Evolutionary conservation across 2,888 invertebrate genomes (phyloP).

Genomic region (Therioaphis trifolii): DNA sequence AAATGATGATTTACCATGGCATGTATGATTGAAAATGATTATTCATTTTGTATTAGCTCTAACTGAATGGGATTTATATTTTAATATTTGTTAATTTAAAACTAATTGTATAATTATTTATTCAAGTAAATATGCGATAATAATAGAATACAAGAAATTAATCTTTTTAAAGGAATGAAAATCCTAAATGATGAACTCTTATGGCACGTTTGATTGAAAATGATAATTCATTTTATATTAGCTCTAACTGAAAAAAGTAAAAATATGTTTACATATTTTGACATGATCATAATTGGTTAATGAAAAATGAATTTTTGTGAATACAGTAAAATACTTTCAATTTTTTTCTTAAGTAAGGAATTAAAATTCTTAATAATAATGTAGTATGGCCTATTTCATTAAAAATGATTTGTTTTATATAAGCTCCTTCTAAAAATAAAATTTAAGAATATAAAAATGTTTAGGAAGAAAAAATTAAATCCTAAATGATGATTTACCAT

Average conservation of each 20-base stretch:
- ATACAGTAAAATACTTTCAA: too few relatives aligned
- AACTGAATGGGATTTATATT: background rate
- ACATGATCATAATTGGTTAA: too few relatives aligned
- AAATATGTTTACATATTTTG: too few relatives aligned
- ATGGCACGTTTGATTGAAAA: conserved; percentile 30
- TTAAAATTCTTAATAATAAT: background rate
- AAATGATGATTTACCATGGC: conserved; percentile 22
- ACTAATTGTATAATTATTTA: too few relatives aligned
- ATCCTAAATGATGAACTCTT: background rate
- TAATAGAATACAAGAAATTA: background rate
- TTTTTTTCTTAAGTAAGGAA: background rate
- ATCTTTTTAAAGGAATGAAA: background rate
- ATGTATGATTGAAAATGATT: conserved; percentile 34
- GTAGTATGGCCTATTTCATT: too few relatives aligned
- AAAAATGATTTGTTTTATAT: too few relatives aligned
- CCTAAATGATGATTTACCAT: background rate
- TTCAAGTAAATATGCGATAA: too few relatives aligned
- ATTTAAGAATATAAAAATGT: background rate
- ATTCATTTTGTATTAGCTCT: conserved; percentile 47
- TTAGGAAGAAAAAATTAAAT: background rate
- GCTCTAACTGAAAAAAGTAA: conserved; percentile 36
- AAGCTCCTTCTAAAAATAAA: too few relatives aligned
- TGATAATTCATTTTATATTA: conserved; percentile 55
- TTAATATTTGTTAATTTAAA: too few relatives aligned
- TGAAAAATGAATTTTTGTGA: too few relatives aligned